A percentile compares a stretch with the other conserved stretches of the same genome.
Evolutionary conservation across 2,888 invertebrate genomes (phyloP).

Genomic region (Leuctra nigra): DNA sequence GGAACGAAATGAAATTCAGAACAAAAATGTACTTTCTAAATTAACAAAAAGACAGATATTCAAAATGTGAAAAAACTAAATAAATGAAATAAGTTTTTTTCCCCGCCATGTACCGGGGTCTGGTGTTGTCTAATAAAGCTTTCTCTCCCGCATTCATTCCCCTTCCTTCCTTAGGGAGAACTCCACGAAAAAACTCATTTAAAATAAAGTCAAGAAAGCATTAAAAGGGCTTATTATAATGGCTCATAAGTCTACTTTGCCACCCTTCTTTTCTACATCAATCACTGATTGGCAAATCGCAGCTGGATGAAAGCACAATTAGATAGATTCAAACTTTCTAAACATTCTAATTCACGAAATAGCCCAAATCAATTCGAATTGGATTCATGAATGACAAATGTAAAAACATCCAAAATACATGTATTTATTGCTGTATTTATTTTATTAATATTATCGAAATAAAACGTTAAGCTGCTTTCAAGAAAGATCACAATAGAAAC

Average conservation of each 20-base stretch:
- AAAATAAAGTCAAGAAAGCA: constrained; percentile 29
- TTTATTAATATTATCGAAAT: too few species aligned
- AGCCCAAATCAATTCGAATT: too few species aligned
- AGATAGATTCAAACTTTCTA: too few species aligned
- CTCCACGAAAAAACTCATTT: constrained; percentile 25
- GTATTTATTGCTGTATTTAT: too few species aligned
- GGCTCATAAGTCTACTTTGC: constrained; percentile 25
- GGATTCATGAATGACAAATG: too few species aligned
- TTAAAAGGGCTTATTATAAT: constrained; percentile 30
- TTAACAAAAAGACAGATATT: not conserved
- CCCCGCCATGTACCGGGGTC: not conserved
- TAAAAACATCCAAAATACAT: too few species aligned
- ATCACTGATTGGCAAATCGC: too few species aligned
- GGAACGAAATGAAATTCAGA: too few species aligned
- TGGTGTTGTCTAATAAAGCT: constrained; percentile 6
- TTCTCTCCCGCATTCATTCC: constrained; percentile 1
- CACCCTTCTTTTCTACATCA: not conserved
- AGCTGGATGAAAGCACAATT: too few species aligned
- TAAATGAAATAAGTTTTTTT: not conserved
- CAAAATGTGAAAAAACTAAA: not conserved
- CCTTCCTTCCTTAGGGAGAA: constrained; percentile 18
- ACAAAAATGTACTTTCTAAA: not conserved
- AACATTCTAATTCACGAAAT: too few species aligned
- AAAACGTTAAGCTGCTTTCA: too few species aligned
- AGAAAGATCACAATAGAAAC: too few species aligned